Evolutionary conservation across 2,113 vertebrate genomes (phyloP), one percentile per base, ranked within the genome.

Genomic region (Scomber scombrus): DNA sequence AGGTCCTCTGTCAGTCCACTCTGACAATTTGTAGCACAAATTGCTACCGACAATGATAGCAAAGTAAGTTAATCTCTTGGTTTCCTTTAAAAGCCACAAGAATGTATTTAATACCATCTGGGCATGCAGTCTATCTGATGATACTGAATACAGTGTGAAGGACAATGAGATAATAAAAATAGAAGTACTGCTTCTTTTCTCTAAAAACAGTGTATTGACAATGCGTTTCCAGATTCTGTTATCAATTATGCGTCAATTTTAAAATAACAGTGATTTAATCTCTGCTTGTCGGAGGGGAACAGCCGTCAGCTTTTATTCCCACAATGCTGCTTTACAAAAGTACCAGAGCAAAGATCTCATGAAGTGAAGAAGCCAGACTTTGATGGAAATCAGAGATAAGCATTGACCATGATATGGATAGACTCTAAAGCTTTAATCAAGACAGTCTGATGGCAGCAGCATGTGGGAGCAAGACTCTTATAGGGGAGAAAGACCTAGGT

Each of bases 361-460:
- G 12, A 66, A 62, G 63, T 78, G 81, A 89, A 75, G 65, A 80
- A 89, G 75, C n/a, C 78, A 67, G 68, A 63, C 66, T 63, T 61
- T 19, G 74, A 87, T 86, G 16, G 57, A 57, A 66, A 76, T 72
- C 13, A 19, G 2, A 72, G 82, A 86, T 85, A 88, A 70, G 73
- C 45, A 67, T 2, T 54, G 29, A 79, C 23, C 26, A 56, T 67
- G 8, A 66, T 26, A 58, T 51, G 13, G 45, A 23, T 7, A 51
- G 12, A 26, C 52, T 65, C 11, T 51, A 65, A 67, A 65, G 16
- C 9, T 75, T 3, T 54, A 62, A 6, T 23, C 23, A 49, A 26
- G 14, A 16, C 21, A 61, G 61, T 50, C 49, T 19, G 58, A 71
- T 29, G 19, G 75, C 50, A 31, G 16, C 80, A 31, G 54, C 18